These are phyloP conservation scores for Micrastur ruficollis DNA, from an alignment of 2,797 vertebrate species.

Conservation along the genomic window DNA sequence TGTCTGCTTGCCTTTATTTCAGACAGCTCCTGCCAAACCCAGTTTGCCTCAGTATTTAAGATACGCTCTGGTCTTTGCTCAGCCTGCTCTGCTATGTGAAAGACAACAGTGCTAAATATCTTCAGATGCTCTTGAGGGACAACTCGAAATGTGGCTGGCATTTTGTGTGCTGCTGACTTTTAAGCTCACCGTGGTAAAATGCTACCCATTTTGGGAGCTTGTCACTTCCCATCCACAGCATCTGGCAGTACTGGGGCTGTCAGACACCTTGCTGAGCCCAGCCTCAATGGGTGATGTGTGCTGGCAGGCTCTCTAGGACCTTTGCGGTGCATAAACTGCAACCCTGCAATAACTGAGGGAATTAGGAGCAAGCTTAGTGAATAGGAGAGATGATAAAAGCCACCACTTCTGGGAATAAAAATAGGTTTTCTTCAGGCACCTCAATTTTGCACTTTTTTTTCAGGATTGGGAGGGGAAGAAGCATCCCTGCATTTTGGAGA, in stretches of 20 bases:
- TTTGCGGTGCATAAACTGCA: neutral
- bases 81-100: rapidly evolving
- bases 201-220: neutral
- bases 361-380: neutral
- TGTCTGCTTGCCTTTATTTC: neutral
- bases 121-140: neutral
- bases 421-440: neutral
- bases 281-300: rapidly evolving
- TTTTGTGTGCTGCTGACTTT: neutral
- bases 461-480: neutral
- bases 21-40: neutral
- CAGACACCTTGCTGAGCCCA: neutral
- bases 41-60: neutral
- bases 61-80: neutral
- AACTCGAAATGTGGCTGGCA: neutral
- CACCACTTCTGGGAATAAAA: neutral
- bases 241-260: neutral
- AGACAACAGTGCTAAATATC: neutral
- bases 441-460: neutral
- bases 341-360: neutral
- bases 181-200: neutral
- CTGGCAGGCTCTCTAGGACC: neutral
- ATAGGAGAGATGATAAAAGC: neutral
- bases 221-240: neutral
- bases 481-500: neutral